These are phyloP conservation scores for Remorina albescens DNA, from an alignment of 2,797 vertebrate species.

Conservation along the genomic window DNA sequence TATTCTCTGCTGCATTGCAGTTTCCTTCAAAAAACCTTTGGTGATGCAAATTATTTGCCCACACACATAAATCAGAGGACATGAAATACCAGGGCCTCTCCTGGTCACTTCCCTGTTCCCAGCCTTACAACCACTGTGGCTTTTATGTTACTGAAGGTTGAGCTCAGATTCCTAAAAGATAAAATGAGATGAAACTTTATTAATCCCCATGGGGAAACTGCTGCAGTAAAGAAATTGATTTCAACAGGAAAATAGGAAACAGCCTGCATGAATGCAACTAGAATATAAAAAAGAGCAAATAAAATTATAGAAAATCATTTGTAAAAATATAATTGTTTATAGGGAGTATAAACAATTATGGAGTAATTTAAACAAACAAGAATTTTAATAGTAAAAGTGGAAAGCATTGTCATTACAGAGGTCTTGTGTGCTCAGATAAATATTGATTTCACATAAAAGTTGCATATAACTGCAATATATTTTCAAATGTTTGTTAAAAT, in stretches of 20 bases:
- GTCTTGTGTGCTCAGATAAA: slow-evolving; percentile 4
- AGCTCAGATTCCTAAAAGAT: slow-evolving; percentile 56
- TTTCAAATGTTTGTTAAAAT: slow-evolving; percentile 1
- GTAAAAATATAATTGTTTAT: not conserved
- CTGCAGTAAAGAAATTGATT: slow-evolving; percentile 38
- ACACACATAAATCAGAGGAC: not conserved
- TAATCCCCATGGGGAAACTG: slow-evolving; percentile 51
- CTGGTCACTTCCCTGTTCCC: slow-evolving; percentile 15
- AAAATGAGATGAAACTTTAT: slow-evolving; percentile 60
- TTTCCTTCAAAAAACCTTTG: not conserved
- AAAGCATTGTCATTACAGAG: not conserved
- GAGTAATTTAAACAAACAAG: not conserved
- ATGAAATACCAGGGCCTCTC: not conserved
- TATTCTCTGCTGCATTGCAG: not conserved
- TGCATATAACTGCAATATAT: not conserved
- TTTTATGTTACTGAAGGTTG: slow-evolving; percentile 29
- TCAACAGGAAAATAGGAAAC: slow-evolving; percentile 1
- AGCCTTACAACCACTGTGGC: slow-evolving; percentile 7
- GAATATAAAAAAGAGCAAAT: slow-evolving; percentile 20
- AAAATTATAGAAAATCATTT: not conserved
- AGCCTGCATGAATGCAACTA: not conserved
- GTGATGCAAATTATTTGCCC: not conserved
- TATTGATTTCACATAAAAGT: slow-evolving; percentile 9
- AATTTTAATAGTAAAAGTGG: not conserved
- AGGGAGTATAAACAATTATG: slow-evolving; percentile 9